Evolutionary conservation across 2,113 vertebrate species (phyloP).

Genomic region (Misgurnus anguillicaudatus): DNA sequence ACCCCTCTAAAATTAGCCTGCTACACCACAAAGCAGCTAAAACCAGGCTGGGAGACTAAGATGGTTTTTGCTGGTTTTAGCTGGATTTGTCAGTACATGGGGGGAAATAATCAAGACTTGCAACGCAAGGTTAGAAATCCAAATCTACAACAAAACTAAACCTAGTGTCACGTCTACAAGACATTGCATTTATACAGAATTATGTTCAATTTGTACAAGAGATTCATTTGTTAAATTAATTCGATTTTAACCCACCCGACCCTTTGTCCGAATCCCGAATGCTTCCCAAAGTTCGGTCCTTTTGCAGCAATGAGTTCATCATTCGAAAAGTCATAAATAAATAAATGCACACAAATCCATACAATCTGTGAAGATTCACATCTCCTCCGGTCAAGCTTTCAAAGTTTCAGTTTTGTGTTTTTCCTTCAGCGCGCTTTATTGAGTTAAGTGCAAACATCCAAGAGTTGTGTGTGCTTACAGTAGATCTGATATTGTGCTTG

Average conservation of each 20-base stretch:
- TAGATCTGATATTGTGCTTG: conserved; percentile 20
- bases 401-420: conserved; percentile 54
- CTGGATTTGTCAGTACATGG: too few species aligned
- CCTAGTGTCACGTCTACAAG: conserved; percentile 73
- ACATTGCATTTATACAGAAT: conserved; percentile 75
- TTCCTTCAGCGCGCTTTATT: conserved; percentile 7
- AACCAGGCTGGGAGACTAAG: too few species aligned
- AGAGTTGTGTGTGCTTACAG: conserved; percentile 44
- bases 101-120: conserved; percentile 51
- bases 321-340: conserved; percentile 69
- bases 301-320: conserved; percentile 70
- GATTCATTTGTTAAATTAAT: conserved; percentile 77
- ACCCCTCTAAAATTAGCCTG: too few species aligned
- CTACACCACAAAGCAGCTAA: too few species aligned
- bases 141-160: conserved; percentile 70
- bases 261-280: conserved; percentile 53
- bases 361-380: conserved; percentile 68
- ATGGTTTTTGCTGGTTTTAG: too few species aligned
- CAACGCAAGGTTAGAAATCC: conserved; percentile 68
- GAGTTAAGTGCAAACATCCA: conserved; percentile 40
- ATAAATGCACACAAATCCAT: conserved; percentile 63
- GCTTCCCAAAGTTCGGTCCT: conserved; percentile 63
- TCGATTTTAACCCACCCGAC: conserved; percentile 43
- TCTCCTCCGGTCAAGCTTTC: conserved; percentile 58
- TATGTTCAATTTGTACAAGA: conserved; percentile 79